Evolutionary conservation across 2,797 vertebrate species (phyloP), one percentile per base, ranked within the genome.

Genomic region (Acanthiza pusilla): DNA sequence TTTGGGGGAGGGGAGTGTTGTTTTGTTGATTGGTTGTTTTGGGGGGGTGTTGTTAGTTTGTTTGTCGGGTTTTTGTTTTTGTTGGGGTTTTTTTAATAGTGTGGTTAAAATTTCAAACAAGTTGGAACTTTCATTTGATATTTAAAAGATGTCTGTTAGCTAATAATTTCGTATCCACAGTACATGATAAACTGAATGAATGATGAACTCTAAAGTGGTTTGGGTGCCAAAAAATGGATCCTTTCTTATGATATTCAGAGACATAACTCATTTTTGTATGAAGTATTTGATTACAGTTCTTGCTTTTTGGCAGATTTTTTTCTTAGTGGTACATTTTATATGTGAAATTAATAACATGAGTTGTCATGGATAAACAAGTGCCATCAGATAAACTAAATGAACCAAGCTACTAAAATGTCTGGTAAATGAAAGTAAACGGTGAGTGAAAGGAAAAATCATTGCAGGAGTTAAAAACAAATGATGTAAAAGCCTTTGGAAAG

Each of bases 101-200:
- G 5, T 55, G 8, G 3, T 38, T 80, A 48, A 82, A 57, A 48
- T 45, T 18, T 14, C 13, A 76, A 80, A 36, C 8, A 8, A 42
- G 27, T 72, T 16, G 47, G 43, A 74, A 89, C 6, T 91, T 94
- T 48, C 13, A 67, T 94, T 85, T 79, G 25, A 77, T 95, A 91
- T 73, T 42, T 65, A 91, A 96, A 95, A 84, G 66, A 89, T 67
- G 27, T 91, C 50, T 8, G 19, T 61, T 72, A 42, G 34, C 60
- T 95, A 97, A 93, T 88, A 90, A 84, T 51, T 91, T 54, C 51
- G 11, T 90, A 71, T 93, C 81, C 92, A 42, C 6, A 36, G 11
- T 57, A 45, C 9, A 30, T 48, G 48, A 96, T 71, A 91, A 94
- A 83, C 85, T 16, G 48, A 92, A 83, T 42, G 55, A 94, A 74